These are phyloP conservation scores for Orestias chungarensis DNA, from an alignment of 2,797 vertebrate genomes.

Conservation along the genomic window DNA sequence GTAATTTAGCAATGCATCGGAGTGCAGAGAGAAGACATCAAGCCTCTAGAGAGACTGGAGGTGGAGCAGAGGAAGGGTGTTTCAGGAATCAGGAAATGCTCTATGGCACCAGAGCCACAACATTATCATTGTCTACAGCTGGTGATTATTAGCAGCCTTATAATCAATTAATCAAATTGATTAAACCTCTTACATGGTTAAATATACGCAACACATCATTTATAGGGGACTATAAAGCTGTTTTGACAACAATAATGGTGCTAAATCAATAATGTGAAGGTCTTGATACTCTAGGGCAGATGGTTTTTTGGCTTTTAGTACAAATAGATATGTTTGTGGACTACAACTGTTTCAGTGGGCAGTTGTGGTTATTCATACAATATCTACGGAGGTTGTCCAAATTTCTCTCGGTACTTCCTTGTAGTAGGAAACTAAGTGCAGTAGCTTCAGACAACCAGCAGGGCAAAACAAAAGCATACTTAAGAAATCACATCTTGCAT, in stretches of 20 bases:
- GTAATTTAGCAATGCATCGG: constrained; percentile 75
- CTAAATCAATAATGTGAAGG: not conserved
- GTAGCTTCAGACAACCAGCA: not conserved
- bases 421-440: not conserved
- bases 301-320: not conserved
- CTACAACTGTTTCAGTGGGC: not conserved
- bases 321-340: not conserved
- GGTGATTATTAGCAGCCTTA: constrained; percentile 18
- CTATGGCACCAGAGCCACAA: constrained; percentile 34
- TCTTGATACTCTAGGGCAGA: not conserved
- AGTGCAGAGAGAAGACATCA: constrained; percentile 60
- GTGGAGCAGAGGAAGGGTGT: constrained; percentile 47
- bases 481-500: not conserved
- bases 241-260: not conserved
- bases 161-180: constrained; percentile 41
- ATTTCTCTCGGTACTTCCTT: not conserved
- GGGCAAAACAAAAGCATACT: not conserved
- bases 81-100: constrained; percentile 63
- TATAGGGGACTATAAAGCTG: not conserved
- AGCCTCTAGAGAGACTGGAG: constrained; percentile 55
- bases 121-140: constrained; percentile 48
- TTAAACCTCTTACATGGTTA: constrained; percentile 14
- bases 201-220: not conserved
- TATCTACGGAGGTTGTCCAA: not conserved
- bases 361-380: not conserved